Percentiles rank a stretch among this genome's conserved stretches.
Evolutionary conservation across 2,113 vertebrate genomes (phyloP).

Genomic region (Rafetus swinhoei): DNA sequence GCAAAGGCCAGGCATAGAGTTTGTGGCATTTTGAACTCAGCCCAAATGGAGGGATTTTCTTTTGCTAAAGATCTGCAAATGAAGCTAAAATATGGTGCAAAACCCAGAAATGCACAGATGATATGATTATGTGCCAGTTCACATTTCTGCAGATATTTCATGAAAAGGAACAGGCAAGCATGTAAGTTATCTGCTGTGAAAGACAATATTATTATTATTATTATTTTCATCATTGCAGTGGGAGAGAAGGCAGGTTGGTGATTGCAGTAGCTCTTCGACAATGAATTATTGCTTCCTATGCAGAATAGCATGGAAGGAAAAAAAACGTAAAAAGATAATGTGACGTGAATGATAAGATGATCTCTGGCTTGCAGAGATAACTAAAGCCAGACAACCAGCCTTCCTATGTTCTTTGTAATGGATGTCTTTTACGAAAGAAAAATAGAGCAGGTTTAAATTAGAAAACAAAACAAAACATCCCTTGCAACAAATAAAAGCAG

Average conservation of each 20-base stretch:
- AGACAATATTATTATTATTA: not conserved
- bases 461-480: not conserved
- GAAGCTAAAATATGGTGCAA: conserved; percentile 1
- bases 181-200: not conserved
- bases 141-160: not conserved
- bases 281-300: not conserved
- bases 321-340: not conserved
- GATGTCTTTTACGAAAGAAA: not conserved
- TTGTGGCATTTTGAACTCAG: not conserved
- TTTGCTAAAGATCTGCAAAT: conserved; percentile 11
- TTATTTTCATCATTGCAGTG: conserved; percentile 3
- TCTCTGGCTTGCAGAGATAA: not conserved
- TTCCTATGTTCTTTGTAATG: not conserved
- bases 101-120: conserved; percentile 14
- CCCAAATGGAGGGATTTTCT: not conserved
- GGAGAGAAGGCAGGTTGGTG: not conserved
- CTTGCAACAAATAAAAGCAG: not conserved
- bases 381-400: not conserved
- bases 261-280: not conserved
- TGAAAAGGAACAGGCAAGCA: not conserved
- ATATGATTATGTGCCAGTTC: not conserved
- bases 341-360: not conserved
- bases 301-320: not conserved
- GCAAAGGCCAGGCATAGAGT: not conserved
- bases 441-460: not conserved